Percentiles rank a stretch among this genome's conserved stretches.
Evolutionary conservation across 1,140 invertebrate species (phyloP).

Genomic region (Neoseiulus cucumeris): DNA sequence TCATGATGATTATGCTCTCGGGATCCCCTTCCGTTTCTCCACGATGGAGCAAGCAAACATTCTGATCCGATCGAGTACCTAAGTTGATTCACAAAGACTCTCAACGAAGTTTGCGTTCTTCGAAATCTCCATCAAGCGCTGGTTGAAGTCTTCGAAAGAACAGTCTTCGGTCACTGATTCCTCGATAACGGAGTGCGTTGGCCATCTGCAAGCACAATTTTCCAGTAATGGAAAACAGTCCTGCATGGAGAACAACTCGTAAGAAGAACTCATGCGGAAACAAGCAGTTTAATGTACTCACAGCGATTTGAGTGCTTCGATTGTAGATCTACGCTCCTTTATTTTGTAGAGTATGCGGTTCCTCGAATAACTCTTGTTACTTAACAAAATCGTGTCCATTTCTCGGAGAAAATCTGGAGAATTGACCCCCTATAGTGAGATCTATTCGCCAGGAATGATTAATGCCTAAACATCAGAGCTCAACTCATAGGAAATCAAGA

Average conservation of each 20-base stretch:
- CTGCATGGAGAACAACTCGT: too few relatives aligned
- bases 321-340: background rate
- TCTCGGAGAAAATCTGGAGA: conserved; percentile 3
- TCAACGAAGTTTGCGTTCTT: background rate
- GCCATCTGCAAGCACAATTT: background rate
- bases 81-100: background rate
- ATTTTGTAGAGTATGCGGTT: conserved; percentile 5
- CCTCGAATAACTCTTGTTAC: background rate
- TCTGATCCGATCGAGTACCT: too few relatives aligned
- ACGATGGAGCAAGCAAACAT: too few relatives aligned
- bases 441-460: too few relatives aligned
- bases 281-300: background rate
- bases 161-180: background rate
- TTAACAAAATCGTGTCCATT: background rate
- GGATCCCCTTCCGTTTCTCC: too few relatives aligned
- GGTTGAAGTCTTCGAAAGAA: background rate
- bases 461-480: too few relatives aligned
- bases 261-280: too few relatives aligned
- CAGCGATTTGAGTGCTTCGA: background rate
- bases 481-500: too few relatives aligned
- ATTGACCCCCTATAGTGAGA: too few relatives aligned
- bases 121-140: background rate
- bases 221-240: too few relatives aligned
- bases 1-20: too few relatives aligned
- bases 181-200: background rate